Evolutionary conservation across 2,797 vertebrate genomes (phyloP).

Genomic region (Acipenser ruthenus): DNA sequence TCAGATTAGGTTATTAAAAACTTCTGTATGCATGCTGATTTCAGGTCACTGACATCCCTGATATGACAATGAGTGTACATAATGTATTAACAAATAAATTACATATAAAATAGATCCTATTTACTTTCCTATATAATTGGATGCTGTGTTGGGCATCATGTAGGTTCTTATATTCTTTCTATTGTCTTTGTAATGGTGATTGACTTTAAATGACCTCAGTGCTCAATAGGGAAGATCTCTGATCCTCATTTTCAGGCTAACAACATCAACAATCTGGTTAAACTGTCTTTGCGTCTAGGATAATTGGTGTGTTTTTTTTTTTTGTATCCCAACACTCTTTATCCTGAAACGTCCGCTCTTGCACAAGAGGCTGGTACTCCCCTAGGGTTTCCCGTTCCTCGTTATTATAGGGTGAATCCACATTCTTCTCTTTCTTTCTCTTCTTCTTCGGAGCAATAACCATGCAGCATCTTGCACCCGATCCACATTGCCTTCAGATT

Average conservation of each 20-base stretch:
- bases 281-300: not conserved
- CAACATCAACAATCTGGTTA: not conserved
- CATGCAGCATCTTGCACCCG: too few relatives aligned
- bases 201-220: conserved; percentile 9
- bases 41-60: too few relatives aligned
- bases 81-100: too few relatives aligned
- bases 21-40: not conserved
- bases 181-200: not conserved
- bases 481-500: too few relatives aligned
- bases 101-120: too few relatives aligned
- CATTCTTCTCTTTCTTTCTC: too few relatives aligned
- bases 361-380: too few relatives aligned
- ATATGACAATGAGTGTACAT: too few relatives aligned
- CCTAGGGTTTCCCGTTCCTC: too few relatives aligned
- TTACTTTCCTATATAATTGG: not conserved
- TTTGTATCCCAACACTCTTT: not conserved
- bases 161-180: not conserved
- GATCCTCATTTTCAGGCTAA: not conserved
- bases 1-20: not conserved
- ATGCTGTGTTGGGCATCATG: not conserved
- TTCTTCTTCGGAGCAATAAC: too few relatives aligned
- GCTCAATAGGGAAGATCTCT: not conserved
- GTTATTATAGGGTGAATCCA: too few relatives aligned
- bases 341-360: not conserved
- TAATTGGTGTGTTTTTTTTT: conserved; percentile 9